phyloP scores from a whole-genome alignment of 2,113 vertebrate genomes.

The Formicarius rufipectus region DNA sequence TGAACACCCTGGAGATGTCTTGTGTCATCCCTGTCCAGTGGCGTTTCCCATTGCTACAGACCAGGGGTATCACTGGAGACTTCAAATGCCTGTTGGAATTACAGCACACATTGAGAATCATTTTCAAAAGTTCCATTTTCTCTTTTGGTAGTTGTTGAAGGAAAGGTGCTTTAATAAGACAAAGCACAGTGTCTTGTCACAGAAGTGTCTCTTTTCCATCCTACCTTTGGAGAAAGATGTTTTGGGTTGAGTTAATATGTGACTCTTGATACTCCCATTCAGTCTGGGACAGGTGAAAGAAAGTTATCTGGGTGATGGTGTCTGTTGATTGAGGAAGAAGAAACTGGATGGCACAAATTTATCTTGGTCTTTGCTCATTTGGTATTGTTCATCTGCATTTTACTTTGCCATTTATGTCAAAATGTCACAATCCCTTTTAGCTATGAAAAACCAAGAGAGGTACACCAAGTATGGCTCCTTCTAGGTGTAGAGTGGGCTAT shows the following conservation, averaged over 20 bases:
- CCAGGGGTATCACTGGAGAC: no score
- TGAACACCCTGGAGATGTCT: no score
- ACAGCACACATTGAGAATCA: no score
- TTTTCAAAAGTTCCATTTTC: no score
- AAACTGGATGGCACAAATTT: background rate
- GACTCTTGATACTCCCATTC: background rate
- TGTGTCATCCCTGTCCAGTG: no score
- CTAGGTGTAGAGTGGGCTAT: background rate
- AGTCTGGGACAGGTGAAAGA: background rate
- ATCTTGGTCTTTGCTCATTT: background rate
- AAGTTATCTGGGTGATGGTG: background rate
- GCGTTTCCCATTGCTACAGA: no score
- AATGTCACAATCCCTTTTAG: background rate
- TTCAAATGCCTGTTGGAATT: no score
- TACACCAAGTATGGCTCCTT: background rate
- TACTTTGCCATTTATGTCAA: background rate
- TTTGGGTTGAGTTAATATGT: background rate
- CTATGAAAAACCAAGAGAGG: background rate
- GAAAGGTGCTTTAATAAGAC: no score
- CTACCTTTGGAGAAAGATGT: no score
- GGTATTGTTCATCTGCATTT: background rate
- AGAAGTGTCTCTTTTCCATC: no score
- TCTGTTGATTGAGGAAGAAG: background rate
- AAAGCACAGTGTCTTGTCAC: no score
- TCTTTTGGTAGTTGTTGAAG: no score